Conservation (phyloP, 2,797 vertebrate genomes). For the Xenops minutus region DNA sequence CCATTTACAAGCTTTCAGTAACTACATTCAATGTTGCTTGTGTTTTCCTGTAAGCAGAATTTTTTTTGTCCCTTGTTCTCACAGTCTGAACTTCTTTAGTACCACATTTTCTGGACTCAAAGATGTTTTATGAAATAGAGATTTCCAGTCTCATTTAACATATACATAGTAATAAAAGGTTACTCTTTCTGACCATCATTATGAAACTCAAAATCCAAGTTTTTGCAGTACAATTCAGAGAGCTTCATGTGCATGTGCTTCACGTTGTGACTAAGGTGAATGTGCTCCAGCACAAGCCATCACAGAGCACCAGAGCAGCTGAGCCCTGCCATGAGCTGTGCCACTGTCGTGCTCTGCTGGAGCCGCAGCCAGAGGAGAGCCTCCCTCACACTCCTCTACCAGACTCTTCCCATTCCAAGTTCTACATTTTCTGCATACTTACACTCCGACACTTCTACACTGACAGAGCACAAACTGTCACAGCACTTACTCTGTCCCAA, state of each 20-base stretch:
- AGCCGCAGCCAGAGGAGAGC: fast-evolving
- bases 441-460: background rate
- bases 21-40: background rate
- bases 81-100: slow-evolving; percentile 41
- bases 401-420: background rate
- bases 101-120: background rate
- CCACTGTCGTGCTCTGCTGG: fast-evolving
- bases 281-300: background rate
- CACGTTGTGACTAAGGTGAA: background rate
- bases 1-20: slow-evolving; percentile 30
- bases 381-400: background rate
- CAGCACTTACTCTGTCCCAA: background rate
- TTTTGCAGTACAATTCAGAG: background rate
- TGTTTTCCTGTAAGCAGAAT: background rate
- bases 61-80: slow-evolving; percentile 9
- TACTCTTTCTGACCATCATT: background rate
- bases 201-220: background rate
- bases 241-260: background rate
- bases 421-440: background rate
- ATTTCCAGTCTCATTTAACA: background rate
- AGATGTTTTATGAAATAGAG: background rate
- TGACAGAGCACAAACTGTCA: fast-evolving
- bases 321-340: fast-evolving
- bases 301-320: background rate
- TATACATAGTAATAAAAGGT: background rate